A percentile compares a stretch with the other conserved stretches of the same genome.
phyloP scores from a whole-genome alignment of 2,113 vertebrate genomes.

The Hystrix cristata region DNA sequence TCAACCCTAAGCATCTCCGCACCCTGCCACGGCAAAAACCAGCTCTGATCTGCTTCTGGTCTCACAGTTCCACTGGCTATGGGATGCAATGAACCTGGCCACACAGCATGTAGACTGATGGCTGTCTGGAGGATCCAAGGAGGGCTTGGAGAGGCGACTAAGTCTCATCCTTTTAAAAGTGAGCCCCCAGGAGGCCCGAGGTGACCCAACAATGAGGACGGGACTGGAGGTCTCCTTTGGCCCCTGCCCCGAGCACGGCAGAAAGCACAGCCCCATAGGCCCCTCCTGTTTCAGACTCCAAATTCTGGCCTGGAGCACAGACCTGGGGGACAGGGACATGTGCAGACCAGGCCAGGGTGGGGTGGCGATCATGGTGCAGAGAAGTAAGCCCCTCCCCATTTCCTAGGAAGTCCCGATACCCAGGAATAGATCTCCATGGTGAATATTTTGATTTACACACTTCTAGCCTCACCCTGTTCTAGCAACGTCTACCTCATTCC shows the following conservation, averaged over 20 bases:
- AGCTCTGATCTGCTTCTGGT: accelerated
- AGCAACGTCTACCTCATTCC: not conserved
- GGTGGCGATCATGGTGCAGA: not conserved
- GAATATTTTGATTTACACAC: not conserved
- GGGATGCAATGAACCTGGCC: not conserved
- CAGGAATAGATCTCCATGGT: too few relatives aligned
- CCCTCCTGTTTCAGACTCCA: not conserved
- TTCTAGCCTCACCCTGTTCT: not conserved
- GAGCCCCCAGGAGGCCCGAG: not conserved
- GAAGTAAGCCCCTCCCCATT: not conserved
- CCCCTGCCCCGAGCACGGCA: not conserved
- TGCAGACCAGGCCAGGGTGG: not conserved
- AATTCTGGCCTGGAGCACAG: not conserved
- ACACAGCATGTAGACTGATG: not conserved
- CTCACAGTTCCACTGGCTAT: not conserved
- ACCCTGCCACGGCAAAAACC: accelerated
- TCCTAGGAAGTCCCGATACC: not conserved
- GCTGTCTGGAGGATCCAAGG: not conserved
- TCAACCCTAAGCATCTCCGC: not conserved
- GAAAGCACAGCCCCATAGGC: not conserved
- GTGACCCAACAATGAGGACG: not conserved
- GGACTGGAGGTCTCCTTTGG: not conserved
- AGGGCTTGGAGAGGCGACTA: not conserved
- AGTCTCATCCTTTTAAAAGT: not conserved
- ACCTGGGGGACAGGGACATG: not conserved